These are phyloP conservation scores for Rhinichthys osculus DNA, from an alignment of 2,797 vertebrate species.

Conservation along the genomic window DNA sequence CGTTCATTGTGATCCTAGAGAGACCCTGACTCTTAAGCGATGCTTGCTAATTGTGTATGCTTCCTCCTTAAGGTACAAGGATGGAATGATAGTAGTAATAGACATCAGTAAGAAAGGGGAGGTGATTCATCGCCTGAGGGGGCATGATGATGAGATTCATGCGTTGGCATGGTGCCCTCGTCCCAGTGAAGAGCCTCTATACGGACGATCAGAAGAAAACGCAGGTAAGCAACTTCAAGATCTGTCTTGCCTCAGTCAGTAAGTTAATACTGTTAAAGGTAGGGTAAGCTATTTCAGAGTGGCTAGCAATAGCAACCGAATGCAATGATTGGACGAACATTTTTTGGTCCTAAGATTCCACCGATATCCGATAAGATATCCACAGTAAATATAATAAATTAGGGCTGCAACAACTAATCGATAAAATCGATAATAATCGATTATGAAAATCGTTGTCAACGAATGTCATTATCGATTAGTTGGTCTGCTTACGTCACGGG, in stretches of 20 bases:
- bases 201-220: conserved; percentile 70
- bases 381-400: too few relatives aligned
- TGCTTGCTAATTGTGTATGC: neutral
- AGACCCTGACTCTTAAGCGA: neutral
- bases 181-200: conserved; percentile 75
- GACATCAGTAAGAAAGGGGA: conserved; percentile 92
- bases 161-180: conserved; percentile 90
- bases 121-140: conserved; percentile 88
- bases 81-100: conserved; percentile 92
- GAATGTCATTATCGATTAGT: too few relatives aligned
- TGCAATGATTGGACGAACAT: too few relatives aligned
- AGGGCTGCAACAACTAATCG: too few relatives aligned
- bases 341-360: too few relatives aligned
- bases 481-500: too few relatives aligned
- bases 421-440: too few relatives aligned
- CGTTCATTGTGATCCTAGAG: neutral
- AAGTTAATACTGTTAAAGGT: neutral
- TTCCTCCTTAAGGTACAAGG: conserved; percentile 86
- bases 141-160: conserved; percentile 96
- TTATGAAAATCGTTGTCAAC: too few relatives aligned
- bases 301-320: too few relatives aligned
- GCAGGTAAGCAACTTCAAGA: conserved; percentile 73
- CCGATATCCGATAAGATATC: too few relatives aligned
- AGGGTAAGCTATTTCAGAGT: neutral
- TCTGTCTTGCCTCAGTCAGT: neutral